Evolutionary conservation across 2,797 vertebrate genomes (phyloP).

Genomic region (Arremon brunneinucha): DNA sequence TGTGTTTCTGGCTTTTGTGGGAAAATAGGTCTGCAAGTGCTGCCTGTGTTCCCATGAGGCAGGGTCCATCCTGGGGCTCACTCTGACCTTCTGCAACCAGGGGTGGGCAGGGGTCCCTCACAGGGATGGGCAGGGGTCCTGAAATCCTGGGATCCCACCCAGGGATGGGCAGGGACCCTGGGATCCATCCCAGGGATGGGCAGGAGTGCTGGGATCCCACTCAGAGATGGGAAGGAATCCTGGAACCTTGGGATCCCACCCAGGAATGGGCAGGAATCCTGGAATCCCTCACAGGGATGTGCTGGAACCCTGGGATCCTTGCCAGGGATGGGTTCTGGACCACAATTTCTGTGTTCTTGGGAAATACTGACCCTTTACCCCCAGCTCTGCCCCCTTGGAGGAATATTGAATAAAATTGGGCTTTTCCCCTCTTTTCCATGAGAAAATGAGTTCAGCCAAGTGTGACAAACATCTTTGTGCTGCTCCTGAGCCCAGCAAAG

Average conservation of each 20-base stretch:
- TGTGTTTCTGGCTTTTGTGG: neutral
- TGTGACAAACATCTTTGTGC: neutral
- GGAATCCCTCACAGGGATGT: neutral
- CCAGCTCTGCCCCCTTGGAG: neutral
- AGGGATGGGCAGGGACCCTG: neutral
- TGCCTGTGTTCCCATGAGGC: neutral
- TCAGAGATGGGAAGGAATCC: neutral
- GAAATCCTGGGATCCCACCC: neutral
- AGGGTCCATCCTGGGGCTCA: neutral
- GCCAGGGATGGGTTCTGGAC: neutral
- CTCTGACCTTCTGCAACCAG: neutral
- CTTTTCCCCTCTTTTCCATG: neutral
- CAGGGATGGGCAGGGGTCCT: neutral
- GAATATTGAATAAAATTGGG: neutral
- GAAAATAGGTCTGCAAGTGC: slow-evolving; percentile 42
- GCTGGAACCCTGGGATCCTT: neutral
- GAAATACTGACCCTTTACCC: neutral
- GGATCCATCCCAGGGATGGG: neutral
- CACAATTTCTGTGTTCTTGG: neutral
- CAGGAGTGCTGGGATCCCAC: neutral
- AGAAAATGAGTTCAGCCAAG: neutral
- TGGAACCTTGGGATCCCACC: neutral
- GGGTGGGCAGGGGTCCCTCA: neutral
- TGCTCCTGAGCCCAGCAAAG: neutral
- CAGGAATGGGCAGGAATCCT: neutral